phyloP scores from a whole-genome alignment of 2,113 vertebrate genomes.

The Baryphthengus martii region DNA sequence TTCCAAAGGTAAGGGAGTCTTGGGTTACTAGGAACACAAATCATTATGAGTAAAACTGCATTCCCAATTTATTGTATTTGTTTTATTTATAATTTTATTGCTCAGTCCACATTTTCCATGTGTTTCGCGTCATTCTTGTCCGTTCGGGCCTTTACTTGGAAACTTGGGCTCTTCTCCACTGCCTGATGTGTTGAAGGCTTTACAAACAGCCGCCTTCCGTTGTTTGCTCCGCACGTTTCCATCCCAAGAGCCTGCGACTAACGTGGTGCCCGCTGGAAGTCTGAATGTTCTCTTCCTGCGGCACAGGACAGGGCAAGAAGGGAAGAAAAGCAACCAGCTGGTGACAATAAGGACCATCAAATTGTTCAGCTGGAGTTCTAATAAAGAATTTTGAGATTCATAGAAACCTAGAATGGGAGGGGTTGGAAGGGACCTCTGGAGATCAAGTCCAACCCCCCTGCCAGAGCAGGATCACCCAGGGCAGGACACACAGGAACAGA shows the following conservation, averaged over 20 bases:
- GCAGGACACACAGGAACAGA: no score
- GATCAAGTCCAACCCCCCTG: no score
- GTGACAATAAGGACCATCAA: background rate
- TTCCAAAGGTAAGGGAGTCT: conserved; percentile 53
- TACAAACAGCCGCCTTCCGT: background rate
- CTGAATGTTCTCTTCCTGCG: background rate
- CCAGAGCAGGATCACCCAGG: no score
- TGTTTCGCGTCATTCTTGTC: conserved; percentile 40
- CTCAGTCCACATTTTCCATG: conserved; percentile 73
- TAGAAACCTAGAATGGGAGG: no score
- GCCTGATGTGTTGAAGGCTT: background rate
- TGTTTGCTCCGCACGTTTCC: background rate
- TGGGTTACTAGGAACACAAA: conserved; percentile 76
- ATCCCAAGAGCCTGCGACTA: background rate
- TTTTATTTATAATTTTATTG: conserved; percentile 80
- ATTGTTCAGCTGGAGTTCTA: background rate
- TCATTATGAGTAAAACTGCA: conserved; percentile 69
- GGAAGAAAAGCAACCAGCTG: background rate
- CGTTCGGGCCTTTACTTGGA: background rate
- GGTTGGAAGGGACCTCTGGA: no score
- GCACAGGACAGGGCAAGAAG: rapidly evolving
- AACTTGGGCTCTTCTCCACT: conserved; percentile 40
- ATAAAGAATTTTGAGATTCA: background rate
- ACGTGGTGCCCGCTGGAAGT: background rate
- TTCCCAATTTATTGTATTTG: conserved; percentile 77